These are phyloP conservation scores for Felis catus DNA, from an alignment of 2,113 vertebrate species.

Conservation along the genomic window DNA sequence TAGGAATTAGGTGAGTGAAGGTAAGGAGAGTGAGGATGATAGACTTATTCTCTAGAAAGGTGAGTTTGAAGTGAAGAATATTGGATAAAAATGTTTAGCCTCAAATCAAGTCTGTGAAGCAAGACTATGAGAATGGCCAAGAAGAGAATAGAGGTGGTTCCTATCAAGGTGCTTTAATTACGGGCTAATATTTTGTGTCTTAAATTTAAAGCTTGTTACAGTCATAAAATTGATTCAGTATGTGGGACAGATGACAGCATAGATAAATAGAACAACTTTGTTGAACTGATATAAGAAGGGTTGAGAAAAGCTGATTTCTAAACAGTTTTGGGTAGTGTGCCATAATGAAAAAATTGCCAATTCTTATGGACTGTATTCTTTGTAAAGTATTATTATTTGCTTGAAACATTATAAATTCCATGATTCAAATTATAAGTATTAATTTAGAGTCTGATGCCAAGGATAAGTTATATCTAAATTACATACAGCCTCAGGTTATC, in stretches of 20 bases:
- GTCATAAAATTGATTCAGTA: background rate
- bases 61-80: background rate
- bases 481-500: background rate
- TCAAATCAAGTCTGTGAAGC: background rate
- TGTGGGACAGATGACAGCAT: background rate
- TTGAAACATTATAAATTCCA: constrained; percentile 32
- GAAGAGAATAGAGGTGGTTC: background rate
- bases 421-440: background rate
- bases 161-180: background rate
- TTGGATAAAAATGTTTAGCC: background rate
- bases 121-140: background rate
- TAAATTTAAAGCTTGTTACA: constrained; percentile 16
- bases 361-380: background rate
- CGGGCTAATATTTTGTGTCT: background rate
- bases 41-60: background rate
- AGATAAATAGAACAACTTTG: background rate
- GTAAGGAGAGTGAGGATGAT: background rate
- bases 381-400: constrained; percentile 24
- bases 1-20: background rate
- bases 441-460: background rate
- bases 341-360: background rate
- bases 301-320: constrained; percentile 28
- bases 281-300: background rate
- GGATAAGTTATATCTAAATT: constrained; percentile 3
- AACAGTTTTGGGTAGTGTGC: background rate